Evolutionary conservation across 92 coral and sea anemone genomes (phyloP).

Genomic region (Parazoanthus swiftii): DNA sequence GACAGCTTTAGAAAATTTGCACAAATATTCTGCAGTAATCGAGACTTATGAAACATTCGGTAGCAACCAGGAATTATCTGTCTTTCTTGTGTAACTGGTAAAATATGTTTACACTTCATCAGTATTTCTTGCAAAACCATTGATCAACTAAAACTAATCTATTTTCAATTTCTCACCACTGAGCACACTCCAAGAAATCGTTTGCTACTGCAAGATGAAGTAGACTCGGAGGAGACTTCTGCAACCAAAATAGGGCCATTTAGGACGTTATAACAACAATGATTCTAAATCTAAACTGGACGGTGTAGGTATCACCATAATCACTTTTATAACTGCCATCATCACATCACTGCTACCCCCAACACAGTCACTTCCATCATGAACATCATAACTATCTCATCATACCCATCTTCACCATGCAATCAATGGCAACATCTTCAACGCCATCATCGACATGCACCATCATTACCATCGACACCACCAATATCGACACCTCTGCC

Average conservation of each 20-base stretch:
- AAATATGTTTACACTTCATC: too few relatives aligned
- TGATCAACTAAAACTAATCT: too few relatives aligned
- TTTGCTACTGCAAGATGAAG: conserved; percentile 91
- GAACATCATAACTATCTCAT: background rate
- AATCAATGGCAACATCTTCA: too few relatives aligned
- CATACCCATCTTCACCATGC: too few relatives aligned
- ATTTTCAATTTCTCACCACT: conserved; percentile 60
- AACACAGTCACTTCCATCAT: background rate
- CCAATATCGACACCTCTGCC: too few relatives aligned
- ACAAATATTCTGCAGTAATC: too few relatives aligned
- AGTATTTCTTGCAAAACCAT: background rate
- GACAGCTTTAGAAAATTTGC: too few relatives aligned
- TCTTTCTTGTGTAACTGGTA: too few relatives aligned
- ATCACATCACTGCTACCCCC: background rate
- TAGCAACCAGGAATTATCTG: too few relatives aligned
- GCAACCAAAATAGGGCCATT: background rate
- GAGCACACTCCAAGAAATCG: conserved; percentile 86
- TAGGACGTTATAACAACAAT: background rate
- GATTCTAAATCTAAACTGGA: background rate
- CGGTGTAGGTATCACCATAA: background rate
- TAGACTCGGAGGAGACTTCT: conserved; percentile 82
- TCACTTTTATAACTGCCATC: background rate
- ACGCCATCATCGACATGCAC: too few relatives aligned
- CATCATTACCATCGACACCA: too few relatives aligned
- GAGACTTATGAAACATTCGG: too few relatives aligned